Evolutionary conservation across 2,797 vertebrate genomes (phyloP).

Genomic region (Falco novaeseelandiae): DNA sequence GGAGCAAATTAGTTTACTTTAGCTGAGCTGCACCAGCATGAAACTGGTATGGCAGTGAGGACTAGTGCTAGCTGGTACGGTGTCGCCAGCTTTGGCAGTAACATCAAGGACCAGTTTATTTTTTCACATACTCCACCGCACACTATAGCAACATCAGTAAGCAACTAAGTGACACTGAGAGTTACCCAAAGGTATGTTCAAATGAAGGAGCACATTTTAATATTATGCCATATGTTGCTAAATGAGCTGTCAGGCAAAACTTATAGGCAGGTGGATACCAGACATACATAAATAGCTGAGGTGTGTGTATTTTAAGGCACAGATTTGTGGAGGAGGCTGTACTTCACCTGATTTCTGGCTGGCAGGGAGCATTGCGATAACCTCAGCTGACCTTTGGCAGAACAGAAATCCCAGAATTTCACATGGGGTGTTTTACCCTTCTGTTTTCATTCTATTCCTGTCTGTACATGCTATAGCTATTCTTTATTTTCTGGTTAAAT

Average conservation of each 20-base stretch:
- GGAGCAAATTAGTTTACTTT: background rate
- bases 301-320: background rate
- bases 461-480: background rate
- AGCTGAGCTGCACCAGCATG: background rate
- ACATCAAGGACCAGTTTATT: background rate
- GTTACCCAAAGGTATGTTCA: background rate
- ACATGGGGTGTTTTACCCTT: background rate
- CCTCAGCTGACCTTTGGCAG: background rate
- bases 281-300: background rate
- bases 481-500: background rate
- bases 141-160: background rate
- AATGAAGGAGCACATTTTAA: background rate
- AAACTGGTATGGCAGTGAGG: background rate
- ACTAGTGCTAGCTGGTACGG: fast-evolving
- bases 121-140: background rate
- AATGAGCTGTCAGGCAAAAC: background rate
- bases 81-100: background rate
- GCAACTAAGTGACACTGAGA: background rate
- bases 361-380: background rate
- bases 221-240: background rate
- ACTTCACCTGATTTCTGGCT: background rate
- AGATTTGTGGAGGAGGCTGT: background rate
- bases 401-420: background rate
- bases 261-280: background rate
- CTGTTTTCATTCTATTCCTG: background rate